Base-by-base conservation (phyloP, 1,140 invertebrate species). In the Megalopta genalis region DNA sequence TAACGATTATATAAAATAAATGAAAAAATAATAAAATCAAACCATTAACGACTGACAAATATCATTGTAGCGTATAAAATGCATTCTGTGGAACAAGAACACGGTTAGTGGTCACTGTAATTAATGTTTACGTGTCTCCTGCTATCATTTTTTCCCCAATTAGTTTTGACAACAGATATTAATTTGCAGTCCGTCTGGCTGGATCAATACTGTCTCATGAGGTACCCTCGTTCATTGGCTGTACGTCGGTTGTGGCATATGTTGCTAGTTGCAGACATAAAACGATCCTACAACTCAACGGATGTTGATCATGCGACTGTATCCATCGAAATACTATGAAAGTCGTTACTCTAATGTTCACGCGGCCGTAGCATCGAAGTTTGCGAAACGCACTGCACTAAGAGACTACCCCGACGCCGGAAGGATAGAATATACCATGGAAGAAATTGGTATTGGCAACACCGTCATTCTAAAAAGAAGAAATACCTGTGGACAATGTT, bases 191-290 rank as follows among this genome's bases (percentile, higher is more conserved):
- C 54, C 21, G 54, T 57, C 4, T 57, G 54, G 8, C 54, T 57
- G 54, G 54, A 57, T 57, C 54, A 57, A 57, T 57, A 57, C 54
- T 57, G 54, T 57, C 54, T 57, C 54, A 57, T 57, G 54, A n/a
- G 54, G 54, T 57, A 57, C 54, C 4, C 54, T 57, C 54, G 21
- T 57, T 57, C 54, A 57, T 57, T 57, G 54, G 54, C 21, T 57
- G 54, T 57, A n/a, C 54, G 54, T 57, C 54, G 21, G 54, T n/a
- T 57, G 54, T 57, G n/a, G 54, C 54, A 57, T 57, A 57, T n/a
- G 54, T 54, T 21, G 49, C 21, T 54, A 18, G 16, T 54, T 54
- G 49, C 49, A 57, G 54, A 57, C 54, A 21, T n/a, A 57, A 57
- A 9, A 57, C 54, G 54, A 21, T 21, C n/a, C 7, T 57, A n/a